Conservation (phyloP, 2,888 invertebrate genomes). For the Ectobius pallidus region DNA sequence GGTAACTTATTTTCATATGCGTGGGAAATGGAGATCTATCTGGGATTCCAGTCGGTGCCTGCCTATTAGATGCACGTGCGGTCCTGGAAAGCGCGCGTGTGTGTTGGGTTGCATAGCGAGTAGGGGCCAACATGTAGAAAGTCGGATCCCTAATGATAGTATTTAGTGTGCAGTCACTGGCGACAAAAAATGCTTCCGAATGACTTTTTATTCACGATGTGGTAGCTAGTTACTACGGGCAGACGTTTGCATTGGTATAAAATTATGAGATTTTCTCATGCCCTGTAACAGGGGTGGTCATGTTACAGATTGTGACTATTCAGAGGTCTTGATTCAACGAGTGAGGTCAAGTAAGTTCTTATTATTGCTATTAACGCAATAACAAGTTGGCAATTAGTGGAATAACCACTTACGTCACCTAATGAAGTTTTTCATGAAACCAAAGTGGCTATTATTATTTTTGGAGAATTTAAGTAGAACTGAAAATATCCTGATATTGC, state of each 20-base stretch:
- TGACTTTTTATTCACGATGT: neutral
- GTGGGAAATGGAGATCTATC: neutral
- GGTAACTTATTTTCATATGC: neutral
- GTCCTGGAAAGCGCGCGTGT: slow-evolving; percentile 2
- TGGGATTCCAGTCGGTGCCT: slow-evolving; percentile 11
- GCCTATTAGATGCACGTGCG: slow-evolving; percentile 37
- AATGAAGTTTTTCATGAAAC: too few species aligned
- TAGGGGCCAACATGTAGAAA: slow-evolving; percentile 23
- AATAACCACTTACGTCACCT: too few species aligned
- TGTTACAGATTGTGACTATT: too few species aligned
- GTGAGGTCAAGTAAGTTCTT: too few species aligned
- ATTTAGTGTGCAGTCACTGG: slow-evolving; percentile 2
- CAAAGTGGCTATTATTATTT: too few species aligned
- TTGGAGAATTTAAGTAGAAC: too few species aligned
- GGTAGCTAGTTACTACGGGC: neutral
- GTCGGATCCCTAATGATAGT: slow-evolving; percentile 29
- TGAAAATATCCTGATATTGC: too few species aligned
- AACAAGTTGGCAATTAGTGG: too few species aligned
- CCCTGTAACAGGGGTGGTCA: too few species aligned
- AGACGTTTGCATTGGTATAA: neutral
- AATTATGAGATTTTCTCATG: neutral
- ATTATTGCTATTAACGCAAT: too few species aligned
- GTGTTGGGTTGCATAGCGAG: slow-evolving; percentile 32
- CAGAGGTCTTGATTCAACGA: too few species aligned
- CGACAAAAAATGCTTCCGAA: neutral